phyloP scores from a whole-genome alignment of 2,888 invertebrate species.

The Conchocele bisecta region DNA sequence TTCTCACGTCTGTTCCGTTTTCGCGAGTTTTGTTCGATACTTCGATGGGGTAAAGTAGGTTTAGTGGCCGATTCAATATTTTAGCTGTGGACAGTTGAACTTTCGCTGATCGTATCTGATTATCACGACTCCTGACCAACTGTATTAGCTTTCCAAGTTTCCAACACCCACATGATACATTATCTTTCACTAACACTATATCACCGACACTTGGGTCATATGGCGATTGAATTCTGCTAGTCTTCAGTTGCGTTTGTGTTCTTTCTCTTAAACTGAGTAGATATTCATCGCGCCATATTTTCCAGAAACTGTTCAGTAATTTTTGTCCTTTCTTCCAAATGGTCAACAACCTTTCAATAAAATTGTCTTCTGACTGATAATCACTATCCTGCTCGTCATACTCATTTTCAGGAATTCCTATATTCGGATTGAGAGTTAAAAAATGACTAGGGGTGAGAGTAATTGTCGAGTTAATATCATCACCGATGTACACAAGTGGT shows the following conservation, averaged over 20 bases:
- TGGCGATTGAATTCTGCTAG: neutral
- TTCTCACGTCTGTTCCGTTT: no score
- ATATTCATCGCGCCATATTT: conserved; percentile 30
- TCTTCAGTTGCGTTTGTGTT: conserved; percentile 8
- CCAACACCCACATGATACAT: neutral
- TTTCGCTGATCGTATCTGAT: neutral
- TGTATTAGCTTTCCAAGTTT: neutral
- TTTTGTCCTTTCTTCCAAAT: conserved; percentile 17
- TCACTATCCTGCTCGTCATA: conserved; percentile 1
- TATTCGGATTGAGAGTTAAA: conserved; percentile 7
- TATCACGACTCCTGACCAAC: neutral
- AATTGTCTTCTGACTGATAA: neutral
- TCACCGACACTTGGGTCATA: conserved; percentile 3
- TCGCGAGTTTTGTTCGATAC: no score
- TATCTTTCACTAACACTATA: neutral
- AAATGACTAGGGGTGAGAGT: conserved; percentile 13
- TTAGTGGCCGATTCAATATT: neutral
- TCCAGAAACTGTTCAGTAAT: conserved; percentile 14
- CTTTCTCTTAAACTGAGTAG: conserved; percentile 25
- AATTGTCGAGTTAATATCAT: conserved; percentile 2
- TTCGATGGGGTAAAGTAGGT: neutral
- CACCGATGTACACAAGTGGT: conserved; percentile 13
- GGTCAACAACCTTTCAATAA: neutral
- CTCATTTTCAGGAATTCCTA: conserved; percentile 16
- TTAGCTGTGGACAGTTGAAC: neutral